Evolutionary conservation across 2,113 vertebrate species (phyloP).

Genomic region (Menura novaehollandiae): DNA sequence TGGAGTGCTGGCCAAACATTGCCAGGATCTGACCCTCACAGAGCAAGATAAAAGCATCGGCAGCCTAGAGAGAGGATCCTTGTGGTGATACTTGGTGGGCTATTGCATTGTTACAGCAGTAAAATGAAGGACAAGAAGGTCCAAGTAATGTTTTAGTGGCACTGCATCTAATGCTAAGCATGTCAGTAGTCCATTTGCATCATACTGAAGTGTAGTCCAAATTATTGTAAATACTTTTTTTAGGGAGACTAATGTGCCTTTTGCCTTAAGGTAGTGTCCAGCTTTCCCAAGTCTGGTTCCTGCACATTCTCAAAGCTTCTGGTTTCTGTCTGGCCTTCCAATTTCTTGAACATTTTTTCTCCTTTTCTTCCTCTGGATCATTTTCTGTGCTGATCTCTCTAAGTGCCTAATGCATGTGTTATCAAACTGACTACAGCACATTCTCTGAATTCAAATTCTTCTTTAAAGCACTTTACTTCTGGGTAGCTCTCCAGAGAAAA

Average conservation of each 20-base stretch:
- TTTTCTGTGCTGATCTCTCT: background rate
- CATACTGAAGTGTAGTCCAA: background rate
- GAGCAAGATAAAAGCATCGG: background rate
- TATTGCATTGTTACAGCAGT: background rate
- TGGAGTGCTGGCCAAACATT: background rate
- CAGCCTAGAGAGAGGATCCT: background rate
- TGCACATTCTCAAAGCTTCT: background rate
- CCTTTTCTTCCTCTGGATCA: background rate
- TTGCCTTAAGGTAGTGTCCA: background rate
- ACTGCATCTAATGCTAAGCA: background rate
- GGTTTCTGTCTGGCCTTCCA: background rate
- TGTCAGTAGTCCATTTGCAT: background rate
- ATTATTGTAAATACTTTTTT: background rate
- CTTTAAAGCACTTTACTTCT: background rate
- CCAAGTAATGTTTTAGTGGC: background rate
- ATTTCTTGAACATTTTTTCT: background rate
- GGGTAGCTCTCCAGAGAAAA: background rate
- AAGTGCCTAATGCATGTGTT: fast-evolving
- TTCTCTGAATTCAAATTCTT: background rate
- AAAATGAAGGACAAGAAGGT: background rate
- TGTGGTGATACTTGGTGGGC: background rate
- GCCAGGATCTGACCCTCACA: background rate
- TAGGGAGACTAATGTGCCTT: background rate
- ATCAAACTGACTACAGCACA: background rate
- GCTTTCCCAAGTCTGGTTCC: background rate